Evolutionary conservation across 2,113 vertebrate genomes (phyloP), one percentile per base, ranked within the genome.

Genomic region (Etheostoma cragini): DNA sequence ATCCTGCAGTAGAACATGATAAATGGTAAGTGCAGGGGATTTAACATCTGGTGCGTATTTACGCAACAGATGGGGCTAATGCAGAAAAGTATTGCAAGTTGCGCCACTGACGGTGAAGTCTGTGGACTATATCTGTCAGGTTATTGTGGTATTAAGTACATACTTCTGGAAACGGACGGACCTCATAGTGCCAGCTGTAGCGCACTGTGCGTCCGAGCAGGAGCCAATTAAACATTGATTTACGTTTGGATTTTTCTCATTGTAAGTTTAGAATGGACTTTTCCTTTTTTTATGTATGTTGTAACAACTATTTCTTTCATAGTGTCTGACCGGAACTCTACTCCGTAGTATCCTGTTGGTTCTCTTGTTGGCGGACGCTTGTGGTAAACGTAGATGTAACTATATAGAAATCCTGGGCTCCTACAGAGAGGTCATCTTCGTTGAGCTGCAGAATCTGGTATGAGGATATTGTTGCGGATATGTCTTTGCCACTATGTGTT

Each of bases 1-100:
- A 70, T 85, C 87, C 83, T 21, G 88, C 88, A 52, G 76, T 79
- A 91, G 73, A 88, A 83, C 76, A 88, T 94, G 94, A 93, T 94
- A 93, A 95, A 95, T 95, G 95, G 94, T 95, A 85, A 79, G 91
- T 78, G n/a, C n/a, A n/a, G 61, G 14, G n/a, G 15, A n/a, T 82
- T 83, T 16, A n/a, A 60, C 19, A 38, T 62, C n/a, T 46, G 60
- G 46, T 62, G 79, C 78, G 70, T 67, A 22, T 50, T 87, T 84
- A 78, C 71, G 82, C 80, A 70, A 10, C 16, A 38, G 8, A 22
- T 30, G 47, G 47, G 52, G 38, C 76, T 60, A 57, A 8, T 38
- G 12, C 1, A 10, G 3, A 15, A 3, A 17, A 3, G 13, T 13
- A 8, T 0, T 30, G 1, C 42, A 60, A 46, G 21, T n/a, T 24